Percentiles rank a stretch among this genome's conserved stretches.
phyloP scores from a whole-genome alignment of 2,797 vertebrate genomes.

The Coluber constrictor region DNA sequence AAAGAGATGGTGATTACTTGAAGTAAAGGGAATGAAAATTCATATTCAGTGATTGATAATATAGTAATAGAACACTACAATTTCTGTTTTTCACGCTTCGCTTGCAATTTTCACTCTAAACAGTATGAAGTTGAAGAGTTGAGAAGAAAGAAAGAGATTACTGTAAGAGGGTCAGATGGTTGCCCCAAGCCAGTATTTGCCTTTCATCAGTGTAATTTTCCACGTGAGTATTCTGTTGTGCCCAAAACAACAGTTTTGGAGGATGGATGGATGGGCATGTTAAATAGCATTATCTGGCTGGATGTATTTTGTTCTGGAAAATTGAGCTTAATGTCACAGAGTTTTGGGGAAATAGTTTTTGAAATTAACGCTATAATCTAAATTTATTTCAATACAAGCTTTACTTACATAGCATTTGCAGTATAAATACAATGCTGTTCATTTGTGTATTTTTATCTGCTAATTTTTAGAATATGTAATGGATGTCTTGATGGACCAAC shows the following conservation, averaged over 20 bases:
- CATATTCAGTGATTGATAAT: not conserved
- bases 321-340: not conserved
- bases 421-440: not conserved
- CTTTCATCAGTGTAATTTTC: constrained; percentile 93
- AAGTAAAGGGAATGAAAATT: constrained; percentile 7
- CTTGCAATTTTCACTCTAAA: not conserved
- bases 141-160: constrained; percentile 92
- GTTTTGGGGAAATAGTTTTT: not conserved
- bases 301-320: not conserved
- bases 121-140: constrained; percentile 92
- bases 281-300: not conserved
- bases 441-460: not conserved
- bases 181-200: constrained; percentile 84
- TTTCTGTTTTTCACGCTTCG: not conserved
- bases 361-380: not conserved
- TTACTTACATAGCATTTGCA: not conserved
- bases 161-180: constrained; percentile 84
- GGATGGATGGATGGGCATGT: not conserved
- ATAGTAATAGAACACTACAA: not conserved
- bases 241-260: not conserved
- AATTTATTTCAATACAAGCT: not conserved
- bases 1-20: not conserved
- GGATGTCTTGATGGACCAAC: constrained; percentile 90
- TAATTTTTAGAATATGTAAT: constrained; percentile 87
- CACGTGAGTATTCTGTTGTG: constrained; percentile 78